These are phyloP conservation scores for Actinostola sp. DNA, from an alignment of 92 coral and sea anemone genomes.

Conservation along the genomic window DNA sequence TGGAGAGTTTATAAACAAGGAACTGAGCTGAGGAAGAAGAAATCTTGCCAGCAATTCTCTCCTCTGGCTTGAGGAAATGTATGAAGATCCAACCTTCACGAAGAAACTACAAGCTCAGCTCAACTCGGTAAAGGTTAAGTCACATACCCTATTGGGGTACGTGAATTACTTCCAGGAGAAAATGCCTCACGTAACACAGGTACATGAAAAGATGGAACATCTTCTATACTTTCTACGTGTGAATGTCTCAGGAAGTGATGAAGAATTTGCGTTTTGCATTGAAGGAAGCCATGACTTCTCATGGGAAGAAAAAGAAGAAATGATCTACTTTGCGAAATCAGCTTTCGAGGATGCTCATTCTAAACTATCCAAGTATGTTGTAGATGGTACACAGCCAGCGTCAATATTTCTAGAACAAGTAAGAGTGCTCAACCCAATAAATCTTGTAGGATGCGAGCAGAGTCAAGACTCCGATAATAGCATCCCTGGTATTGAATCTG, in stretches of 20 bases:
- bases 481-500: constrained; percentile 63
- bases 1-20: constrained; percentile 15
- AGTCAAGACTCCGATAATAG: constrained; percentile 21
- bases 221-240: constrained; percentile 39
- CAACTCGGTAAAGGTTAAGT: constrained; percentile 25
- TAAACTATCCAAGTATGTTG: constrained; percentile 51
- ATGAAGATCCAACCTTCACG: constrained; percentile 23
- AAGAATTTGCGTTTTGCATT: constrained; percentile 47
- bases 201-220: constrained; percentile 43
- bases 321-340: constrained; percentile 16
- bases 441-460: constrained; percentile 12
- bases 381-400: constrained; percentile 61
- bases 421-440: constrained; percentile 45
- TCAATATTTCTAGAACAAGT: constrained; percentile 46
- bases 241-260: constrained; percentile 33
- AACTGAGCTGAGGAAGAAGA: constrained; percentile 26
- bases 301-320: constrained; percentile 24
- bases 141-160: constrained; percentile 21
- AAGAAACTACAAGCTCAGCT: constrained; percentile 45
- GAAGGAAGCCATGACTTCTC: constrained; percentile 20
- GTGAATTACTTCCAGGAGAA: constrained; percentile 31
- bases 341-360: constrained; percentile 46
- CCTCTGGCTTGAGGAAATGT: constrained; percentile 40
- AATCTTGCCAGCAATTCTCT: constrained; percentile 43
- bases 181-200: constrained; percentile 45